Evolutionary conservation across 2,888 invertebrate species (phyloP).

Genomic region (Polylopha cassiicola): DNA sequence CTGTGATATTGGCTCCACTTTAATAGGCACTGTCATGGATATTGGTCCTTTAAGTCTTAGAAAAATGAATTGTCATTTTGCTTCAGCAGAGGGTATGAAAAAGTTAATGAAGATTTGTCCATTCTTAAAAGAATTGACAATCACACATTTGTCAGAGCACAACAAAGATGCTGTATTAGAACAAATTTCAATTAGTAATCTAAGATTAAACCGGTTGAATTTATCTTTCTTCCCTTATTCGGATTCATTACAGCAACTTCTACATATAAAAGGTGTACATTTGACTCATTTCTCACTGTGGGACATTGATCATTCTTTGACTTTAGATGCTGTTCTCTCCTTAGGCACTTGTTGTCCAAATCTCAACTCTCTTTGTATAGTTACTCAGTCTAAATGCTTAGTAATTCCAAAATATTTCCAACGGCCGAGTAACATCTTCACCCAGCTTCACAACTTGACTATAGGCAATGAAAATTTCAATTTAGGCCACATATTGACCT

Average conservation of each 20-base stretch:
- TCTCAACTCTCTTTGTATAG: conserved; percentile 55
- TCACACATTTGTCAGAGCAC: conserved; percentile 63
- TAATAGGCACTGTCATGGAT: conserved; percentile 51
- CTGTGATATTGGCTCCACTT: conserved; percentile 69
- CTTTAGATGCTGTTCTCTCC: conserved; percentile 54
- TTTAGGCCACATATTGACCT: conserved; percentile 54
- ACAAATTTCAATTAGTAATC: conserved; percentile 56
- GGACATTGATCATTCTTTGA: conserved; percentile 65
- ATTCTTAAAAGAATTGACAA: conserved; percentile 56
- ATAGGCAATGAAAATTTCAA: conserved; percentile 65
- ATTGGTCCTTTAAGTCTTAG: conserved; percentile 61
- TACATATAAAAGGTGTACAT: conserved; percentile 57
- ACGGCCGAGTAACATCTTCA: conserved; percentile 51
- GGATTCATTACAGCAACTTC: conserved; percentile 55
- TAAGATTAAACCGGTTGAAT: conserved; percentile 54
- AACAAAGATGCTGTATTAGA: conserved; percentile 66
- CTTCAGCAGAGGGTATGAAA: conserved; percentile 60
- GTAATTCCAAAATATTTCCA: conserved; percentile 53
- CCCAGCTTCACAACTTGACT: conserved; percentile 52
- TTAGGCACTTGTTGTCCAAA: conserved; percentile 65
- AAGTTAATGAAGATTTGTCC: conserved; percentile 67
- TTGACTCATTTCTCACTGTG: conserved; percentile 67
- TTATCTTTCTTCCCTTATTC: conserved; percentile 68
- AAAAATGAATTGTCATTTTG: conserved; percentile 69
- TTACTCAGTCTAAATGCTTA: conserved; percentile 62